Base-by-base conservation (phyloP, 2,797 vertebrate species). In the Tamandua tetradactyla region DNA sequence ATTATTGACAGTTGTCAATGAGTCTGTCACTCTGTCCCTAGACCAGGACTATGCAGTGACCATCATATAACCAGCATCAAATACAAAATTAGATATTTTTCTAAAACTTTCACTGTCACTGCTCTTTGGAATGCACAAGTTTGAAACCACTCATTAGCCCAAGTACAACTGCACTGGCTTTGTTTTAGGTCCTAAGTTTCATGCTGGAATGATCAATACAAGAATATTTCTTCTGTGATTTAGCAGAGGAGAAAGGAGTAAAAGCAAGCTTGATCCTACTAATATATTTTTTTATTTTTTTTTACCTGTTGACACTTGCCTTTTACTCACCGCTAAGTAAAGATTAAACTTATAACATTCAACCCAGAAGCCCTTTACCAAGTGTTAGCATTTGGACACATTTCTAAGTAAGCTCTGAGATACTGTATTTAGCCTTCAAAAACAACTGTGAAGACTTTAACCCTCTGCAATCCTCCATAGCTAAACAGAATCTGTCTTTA, bases 241-340 rank as follows among this genome's bases (percentile, higher is more conserved):
- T 81, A 52, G 42, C 75, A 95, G 94, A 68, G 40, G 27, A 49
- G 37, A 80, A 89, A 88, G 96, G 35, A 68, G 23, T 49, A 87
- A 55, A 4, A 95, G 44, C 18, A 66, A 89, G 35, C 52, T 95
- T 95, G 76, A 95, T 81, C 30, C 9, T 83, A 69, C 80, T 91
- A 10, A 95, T 30, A 22, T 72, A 89, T 57, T 92, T 90, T 95
- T 96, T 95, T 79, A 84, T 94, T 96, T 35, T 1, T 85, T 94
- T 94, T 79, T 47, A 23, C 64, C 47, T 71, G 40, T 93, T 95
- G 88, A 95, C 14, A 32, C 88, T 57, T 95, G 91, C 52, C 76
- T 97, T 97, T 96, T 2, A 71, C 85, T 85, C 71, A 86, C 32
- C 94, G 69, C 44, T 91, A 18, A 96, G n/a, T 59, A 95, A 98